Evolutionary conservation across 2,888 invertebrate species (phyloP).

Genomic region (Abrostola triplasia): DNA sequence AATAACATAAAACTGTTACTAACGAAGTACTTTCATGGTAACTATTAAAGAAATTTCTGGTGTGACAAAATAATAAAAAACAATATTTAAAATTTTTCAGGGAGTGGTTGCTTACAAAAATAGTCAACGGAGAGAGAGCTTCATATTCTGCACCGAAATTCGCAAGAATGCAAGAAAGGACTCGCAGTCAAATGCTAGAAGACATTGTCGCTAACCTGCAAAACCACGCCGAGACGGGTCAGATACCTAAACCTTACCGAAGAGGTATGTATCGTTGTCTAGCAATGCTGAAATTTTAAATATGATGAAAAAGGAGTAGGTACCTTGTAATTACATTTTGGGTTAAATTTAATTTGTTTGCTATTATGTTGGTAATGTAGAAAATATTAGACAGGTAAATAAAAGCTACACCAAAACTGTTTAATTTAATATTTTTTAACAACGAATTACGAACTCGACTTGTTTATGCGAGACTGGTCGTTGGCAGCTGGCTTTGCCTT

Average conservation of each 20-base stretch:
- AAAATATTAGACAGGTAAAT: too few species aligned
- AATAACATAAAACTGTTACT: background rate
- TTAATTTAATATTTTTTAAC: too few species aligned
- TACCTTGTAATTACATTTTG: too few species aligned
- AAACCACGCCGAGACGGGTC: conserved; percentile 98
- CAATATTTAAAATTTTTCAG: conserved; percentile 65
- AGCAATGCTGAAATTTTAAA: too few species aligned
- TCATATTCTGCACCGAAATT: conserved; percentile 98
- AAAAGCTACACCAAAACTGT: too few species aligned
- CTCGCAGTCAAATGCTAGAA: conserved; percentile 97
- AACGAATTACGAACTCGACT: too few species aligned
- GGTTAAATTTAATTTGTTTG: too few species aligned
- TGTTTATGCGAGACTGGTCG: too few species aligned
- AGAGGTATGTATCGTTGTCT: conserved; percentile 91
- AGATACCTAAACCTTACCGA: conserved; percentile 98
- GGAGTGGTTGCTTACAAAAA: conserved; percentile 97
- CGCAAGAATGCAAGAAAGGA: conserved; percentile 97
- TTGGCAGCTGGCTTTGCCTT: too few species aligned
- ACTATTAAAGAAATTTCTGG: background rate
- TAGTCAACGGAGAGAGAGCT: conserved; percentile 97
- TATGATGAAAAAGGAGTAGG: too few species aligned
- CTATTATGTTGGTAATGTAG: too few species aligned
- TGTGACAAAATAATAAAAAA: background rate
- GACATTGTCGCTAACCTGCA: conserved; percentile 97
- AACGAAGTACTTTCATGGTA: background rate